Evolutionary conservation across 2,888 invertebrate genomes (phyloP).

Genomic region (Archips xylosteana): DNA sequence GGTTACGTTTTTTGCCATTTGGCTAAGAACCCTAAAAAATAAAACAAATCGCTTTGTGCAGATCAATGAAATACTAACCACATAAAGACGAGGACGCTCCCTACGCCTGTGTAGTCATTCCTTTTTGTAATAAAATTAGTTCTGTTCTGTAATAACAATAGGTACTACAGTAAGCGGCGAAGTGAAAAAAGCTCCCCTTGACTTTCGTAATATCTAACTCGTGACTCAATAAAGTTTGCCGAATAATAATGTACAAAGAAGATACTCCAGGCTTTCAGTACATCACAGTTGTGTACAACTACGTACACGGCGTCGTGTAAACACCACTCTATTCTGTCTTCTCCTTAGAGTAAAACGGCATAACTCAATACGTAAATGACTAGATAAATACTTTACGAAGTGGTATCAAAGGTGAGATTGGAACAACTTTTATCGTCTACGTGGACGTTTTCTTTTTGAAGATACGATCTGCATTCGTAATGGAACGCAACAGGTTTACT

Average conservation of each 20-base stretch:
- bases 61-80: too few species aligned
- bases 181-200: neutral
- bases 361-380: neutral
- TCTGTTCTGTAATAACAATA: too few species aligned
- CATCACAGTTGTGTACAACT: neutral
- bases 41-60: too few species aligned
- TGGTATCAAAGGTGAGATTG: neutral
- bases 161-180: too few species aligned
- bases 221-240: neutral
- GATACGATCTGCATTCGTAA: constrained; percentile 13
- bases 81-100: too few species aligned
- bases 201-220: neutral
- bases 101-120: too few species aligned
- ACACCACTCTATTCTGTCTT: neutral
- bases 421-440: neutral
- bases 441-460: neutral
- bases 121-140: too few species aligned
- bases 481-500: constrained; percentile 11
- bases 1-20: too few species aligned
- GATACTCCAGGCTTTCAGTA: constrained; percentile 2
- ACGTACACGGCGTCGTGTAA: constrained; percentile 1
- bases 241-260: constrained; percentile 11
- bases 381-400: neutral
- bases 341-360: neutral
- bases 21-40: too few species aligned